Evolutionary conservation across 2,797 vertebrate species (phyloP).

Genomic region (Coluber constrictor): DNA sequence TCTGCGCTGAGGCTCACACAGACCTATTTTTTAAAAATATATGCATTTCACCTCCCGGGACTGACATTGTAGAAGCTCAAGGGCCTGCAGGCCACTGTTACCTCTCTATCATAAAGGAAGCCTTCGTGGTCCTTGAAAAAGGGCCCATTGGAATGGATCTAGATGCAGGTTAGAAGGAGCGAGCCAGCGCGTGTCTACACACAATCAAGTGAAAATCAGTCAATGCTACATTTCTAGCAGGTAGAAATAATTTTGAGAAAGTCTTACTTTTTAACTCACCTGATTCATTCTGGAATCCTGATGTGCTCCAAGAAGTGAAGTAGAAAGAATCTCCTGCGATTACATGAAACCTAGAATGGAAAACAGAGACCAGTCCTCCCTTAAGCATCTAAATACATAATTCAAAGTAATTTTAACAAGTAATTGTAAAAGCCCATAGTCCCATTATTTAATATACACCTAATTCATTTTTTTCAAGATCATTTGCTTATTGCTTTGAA

Average conservation of each 20-base stretch:
- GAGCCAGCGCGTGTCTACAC: background rate
- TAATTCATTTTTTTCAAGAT: background rate
- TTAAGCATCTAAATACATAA: conserved; percentile 47
- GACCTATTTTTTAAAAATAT: background rate
- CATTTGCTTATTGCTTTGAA: background rate
- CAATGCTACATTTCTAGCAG: conserved; percentile 33
- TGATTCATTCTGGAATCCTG: conserved; percentile 79
- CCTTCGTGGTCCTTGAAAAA: conserved; percentile 15
- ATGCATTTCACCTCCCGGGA: background rate
- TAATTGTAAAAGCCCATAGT: background rate
- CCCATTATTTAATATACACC: background rate
- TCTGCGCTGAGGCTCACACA: background rate
- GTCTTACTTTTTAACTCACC: conserved; percentile 72
- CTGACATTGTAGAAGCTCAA: background rate
- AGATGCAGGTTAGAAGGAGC: background rate
- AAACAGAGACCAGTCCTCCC: conserved; percentile 71
- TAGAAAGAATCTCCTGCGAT: conserved; percentile 73
- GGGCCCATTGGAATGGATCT: background rate
- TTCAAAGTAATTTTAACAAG: conserved; percentile 41
- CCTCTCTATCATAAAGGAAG: background rate
- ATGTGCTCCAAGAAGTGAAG: conserved; percentile 71
- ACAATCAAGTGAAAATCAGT: background rate
- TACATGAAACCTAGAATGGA: conserved; percentile 76
- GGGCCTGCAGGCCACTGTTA: background rate
- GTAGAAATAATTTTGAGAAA: conserved; percentile 60